A percentile compares a stretch with the other conserved stretches of the same genome.
Evolutionary conservation across 2,888 invertebrate species (phyloP).

Genomic region (Polyommatus icarus): DNA sequence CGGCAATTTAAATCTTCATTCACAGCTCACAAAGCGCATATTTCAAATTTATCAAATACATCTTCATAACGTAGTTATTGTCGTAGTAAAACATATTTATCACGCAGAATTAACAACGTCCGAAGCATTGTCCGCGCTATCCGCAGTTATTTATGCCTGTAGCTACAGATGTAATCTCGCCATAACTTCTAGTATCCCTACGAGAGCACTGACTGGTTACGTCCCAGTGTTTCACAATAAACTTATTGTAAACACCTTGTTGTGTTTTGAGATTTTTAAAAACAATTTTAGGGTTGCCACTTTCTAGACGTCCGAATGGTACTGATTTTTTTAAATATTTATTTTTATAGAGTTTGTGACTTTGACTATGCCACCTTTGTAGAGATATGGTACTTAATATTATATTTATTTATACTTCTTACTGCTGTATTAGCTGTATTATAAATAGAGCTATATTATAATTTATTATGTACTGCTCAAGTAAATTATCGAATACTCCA

Average conservation of each 20-base stretch:
- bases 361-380: too few relatives aligned
- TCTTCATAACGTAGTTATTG: slow-evolving; percentile 35
- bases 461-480: too few relatives aligned
- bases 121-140: slow-evolving; percentile 36
- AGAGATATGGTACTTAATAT: too few relatives aligned
- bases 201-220: slow-evolving; percentile 26
- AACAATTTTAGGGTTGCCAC: neutral
- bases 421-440: too few relatives aligned
- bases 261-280: neutral
- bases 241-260: slow-evolving; percentile 29
- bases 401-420: too few relatives aligned
- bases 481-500: too few relatives aligned
- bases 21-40: slow-evolving; percentile 9
- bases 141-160: slow-evolving; percentile 44
- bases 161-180: slow-evolving; percentile 53
- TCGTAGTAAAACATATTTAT: slow-evolving; percentile 38
- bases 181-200: slow-evolving; percentile 30
- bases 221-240: slow-evolving; percentile 34
- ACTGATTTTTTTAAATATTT: too few relatives aligned
- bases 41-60: slow-evolving; percentile 30
- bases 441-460: too few relatives aligned
- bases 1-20: slow-evolving; percentile 23
- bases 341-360: too few relatives aligned
- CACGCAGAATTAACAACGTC: slow-evolving; percentile 36
- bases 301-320: neutral